Evolutionary conservation across 2,113 vertebrate genomes (phyloP), one percentile per base, ranked within the genome.

Genomic region (Hippotragus niger): DNA sequence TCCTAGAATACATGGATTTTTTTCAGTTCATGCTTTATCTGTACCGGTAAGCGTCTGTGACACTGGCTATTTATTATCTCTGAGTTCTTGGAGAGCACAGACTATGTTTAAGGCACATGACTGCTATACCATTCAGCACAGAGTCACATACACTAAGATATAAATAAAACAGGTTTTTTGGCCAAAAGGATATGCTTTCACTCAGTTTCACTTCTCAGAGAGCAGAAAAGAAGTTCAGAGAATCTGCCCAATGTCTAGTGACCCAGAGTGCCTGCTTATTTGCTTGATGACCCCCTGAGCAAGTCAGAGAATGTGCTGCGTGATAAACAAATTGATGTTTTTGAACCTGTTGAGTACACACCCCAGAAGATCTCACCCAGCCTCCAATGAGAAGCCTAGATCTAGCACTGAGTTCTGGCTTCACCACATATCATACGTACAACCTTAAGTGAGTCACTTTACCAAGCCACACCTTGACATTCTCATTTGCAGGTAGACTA

Each of bases 81-180:
- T 92, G 31, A 45, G 36, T 87, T 88, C 47, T 82, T 53, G 47
- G 55, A 93, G 29, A 91, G 13, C 21, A 88, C 19, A 14, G 60
- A 16, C 14, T 29, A 15, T 15, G 3, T 96, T 89, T 71, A 62
- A 78, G 43, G 53, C 74, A 43, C 12, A 58, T 17, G 21, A 17
- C 27, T 87, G 53, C 14, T 36, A n/a, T 29, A 40, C 9, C 29
- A 21, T 29, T 88, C 76, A 89, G n/a, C 27, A 67, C 11, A 71
- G 25, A 55, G 36, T n/a, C 58, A 29, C 67, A 29, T 7, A 55
- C 5, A 33, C 3, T 31, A 67, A 92, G 45, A 88, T 23, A 76
- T 3, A 60, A 95, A 33, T 52, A 67, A 64, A 67, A 47, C 11
- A 29, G 36, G 6, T 33, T 50, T 93, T 92, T 36, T 62, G 52